Evolutionary conservation across 2,113 vertebrate species (phyloP), one percentile per base, ranked within the genome.

Genomic region (Urocynchramus pylzowi): DNA sequence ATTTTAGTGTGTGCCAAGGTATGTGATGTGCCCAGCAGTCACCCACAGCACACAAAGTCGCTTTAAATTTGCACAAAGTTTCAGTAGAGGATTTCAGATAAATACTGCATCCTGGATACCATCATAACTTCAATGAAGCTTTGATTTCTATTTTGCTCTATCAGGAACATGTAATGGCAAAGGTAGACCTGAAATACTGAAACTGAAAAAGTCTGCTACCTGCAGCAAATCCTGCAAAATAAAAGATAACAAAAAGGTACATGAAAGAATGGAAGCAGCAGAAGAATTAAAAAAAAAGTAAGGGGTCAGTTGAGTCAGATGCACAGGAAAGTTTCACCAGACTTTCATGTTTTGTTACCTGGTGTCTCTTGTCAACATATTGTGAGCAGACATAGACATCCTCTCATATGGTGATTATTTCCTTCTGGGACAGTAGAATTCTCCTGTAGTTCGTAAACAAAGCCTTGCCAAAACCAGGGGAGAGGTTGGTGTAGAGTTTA

Each of bases 1-100:
- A 16, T 79, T 60, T 60, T 45, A 59, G n/a, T 1, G 0, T 2
- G 0, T 52, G 42, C 59, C 0, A 2, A 84, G 49, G 33, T 75
- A 19, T 33, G n/a, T 33, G 56, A 35, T 78, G 31, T 71, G 53
- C 35, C 27, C 42, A 70, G 21, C 28, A 57, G n/a, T 71, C 64
- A 42, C 37, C 12, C 21, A 5, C 18, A 53, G 22, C 56, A 44
- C 42, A 54, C 42, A 52, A 41, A 74, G 15, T 82, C 53, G n/a
- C 49, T 87, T 82, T 16, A 23, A 64, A 53, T n/a, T 59, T 33
- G 2, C 61, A 42, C 28, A 20, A 56, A 68, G 18, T 60, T 87
- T 60, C 54, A 81, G 0, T 59, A 59, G 13, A 37, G n/a, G 17
- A 41, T 80, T 94, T 82, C 27, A 80, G 77, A 27, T n/a, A 83